Conservation (phyloP, 2,888 invertebrate genomes). For the Chymomyza amoena region DNA sequence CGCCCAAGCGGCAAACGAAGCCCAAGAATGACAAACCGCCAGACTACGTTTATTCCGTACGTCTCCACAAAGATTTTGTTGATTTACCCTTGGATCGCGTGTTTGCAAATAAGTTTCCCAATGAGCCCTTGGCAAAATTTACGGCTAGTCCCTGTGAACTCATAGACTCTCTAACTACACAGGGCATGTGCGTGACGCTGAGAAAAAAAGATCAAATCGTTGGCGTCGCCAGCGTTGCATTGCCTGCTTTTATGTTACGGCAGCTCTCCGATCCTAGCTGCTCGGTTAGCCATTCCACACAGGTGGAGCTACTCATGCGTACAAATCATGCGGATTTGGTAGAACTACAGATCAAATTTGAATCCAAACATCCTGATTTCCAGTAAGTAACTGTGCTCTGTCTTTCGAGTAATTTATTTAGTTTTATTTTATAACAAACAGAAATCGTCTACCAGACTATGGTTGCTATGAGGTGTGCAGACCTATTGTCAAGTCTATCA, state of each 20-base stretch:
- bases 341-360: slow-evolving; percentile 52
- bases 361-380: slow-evolving; percentile 52
- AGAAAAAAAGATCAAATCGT: not conserved
- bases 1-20: too few species aligned
- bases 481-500: slow-evolving; percentile 52
- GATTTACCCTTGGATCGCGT: slow-evolving; percentile 36
- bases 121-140: slow-evolving; percentile 27
- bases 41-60: slow-evolving; percentile 16
- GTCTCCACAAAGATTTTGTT: slow-evolving; percentile 34
- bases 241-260: slow-evolving; percentile 49
- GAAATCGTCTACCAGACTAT: slow-evolving; percentile 26
- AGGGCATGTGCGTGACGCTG: slow-evolving; percentile 39
- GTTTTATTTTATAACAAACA: not conserved
- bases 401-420: not conserved
- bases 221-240: slow-evolving; percentile 49
- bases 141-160: slow-evolving; percentile 51
- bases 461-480: slow-evolving; percentile 57
- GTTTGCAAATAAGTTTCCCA: slow-evolving; percentile 17
- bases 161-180: slow-evolving; percentile 29
- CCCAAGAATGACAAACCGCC: not conserved
- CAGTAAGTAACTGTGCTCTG: slow-evolving; percentile 42
- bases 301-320: slow-evolving; percentile 33
- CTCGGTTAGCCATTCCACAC: slow-evolving; percentile 41
- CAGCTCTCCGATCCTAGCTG: slow-evolving; percentile 48
- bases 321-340: slow-evolving; percentile 35